Conservation (phyloP, 2,888 invertebrate species). For the Elysia crispata region DNA sequence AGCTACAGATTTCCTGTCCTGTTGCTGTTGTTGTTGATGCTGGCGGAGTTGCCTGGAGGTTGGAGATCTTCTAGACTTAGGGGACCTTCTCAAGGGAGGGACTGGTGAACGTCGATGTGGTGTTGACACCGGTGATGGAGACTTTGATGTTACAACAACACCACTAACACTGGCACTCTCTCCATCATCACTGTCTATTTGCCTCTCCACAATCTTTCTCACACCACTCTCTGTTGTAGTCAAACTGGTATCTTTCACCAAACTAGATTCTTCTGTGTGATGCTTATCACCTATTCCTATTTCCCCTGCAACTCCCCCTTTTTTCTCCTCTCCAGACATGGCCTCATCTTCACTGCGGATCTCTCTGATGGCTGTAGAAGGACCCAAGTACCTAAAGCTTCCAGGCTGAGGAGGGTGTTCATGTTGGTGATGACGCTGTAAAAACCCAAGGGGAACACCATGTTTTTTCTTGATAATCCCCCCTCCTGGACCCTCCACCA, state of each 20-base stretch:
- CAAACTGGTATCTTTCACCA: too few species aligned
- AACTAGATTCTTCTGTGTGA: background rate
- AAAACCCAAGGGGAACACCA: constrained; percentile 20
- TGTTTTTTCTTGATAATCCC: constrained; percentile 13
- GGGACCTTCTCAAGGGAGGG: constrained; percentile 15
- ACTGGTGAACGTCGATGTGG: constrained; percentile 31
- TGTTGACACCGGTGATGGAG: constrained; percentile 39
- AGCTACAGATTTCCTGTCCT: background rate
- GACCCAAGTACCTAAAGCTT: constrained; percentile 69
- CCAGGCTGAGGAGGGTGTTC: constrained; percentile 55
- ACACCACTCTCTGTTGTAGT: background rate
- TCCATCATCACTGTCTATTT: too few species aligned
- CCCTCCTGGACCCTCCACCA: constrained; percentile 32
- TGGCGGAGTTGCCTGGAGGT: too few species aligned
- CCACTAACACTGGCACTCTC: too few species aligned
- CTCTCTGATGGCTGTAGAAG: constrained; percentile 69
- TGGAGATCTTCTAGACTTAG: background rate
- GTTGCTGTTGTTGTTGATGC: background rate
- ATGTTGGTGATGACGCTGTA: constrained; percentile 13
- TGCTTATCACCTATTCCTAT: background rate
- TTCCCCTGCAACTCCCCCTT: background rate
- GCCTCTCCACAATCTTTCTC: background rate
- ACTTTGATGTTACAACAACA: too few species aligned
- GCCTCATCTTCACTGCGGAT: constrained; percentile 52
- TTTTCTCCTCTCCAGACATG: background rate